A percentile compares a stretch with the other conserved stretches of the same genome.
phyloP scores from a whole-genome alignment of 2,113 vertebrate genomes.

The Myotis lucifugus region DNA sequence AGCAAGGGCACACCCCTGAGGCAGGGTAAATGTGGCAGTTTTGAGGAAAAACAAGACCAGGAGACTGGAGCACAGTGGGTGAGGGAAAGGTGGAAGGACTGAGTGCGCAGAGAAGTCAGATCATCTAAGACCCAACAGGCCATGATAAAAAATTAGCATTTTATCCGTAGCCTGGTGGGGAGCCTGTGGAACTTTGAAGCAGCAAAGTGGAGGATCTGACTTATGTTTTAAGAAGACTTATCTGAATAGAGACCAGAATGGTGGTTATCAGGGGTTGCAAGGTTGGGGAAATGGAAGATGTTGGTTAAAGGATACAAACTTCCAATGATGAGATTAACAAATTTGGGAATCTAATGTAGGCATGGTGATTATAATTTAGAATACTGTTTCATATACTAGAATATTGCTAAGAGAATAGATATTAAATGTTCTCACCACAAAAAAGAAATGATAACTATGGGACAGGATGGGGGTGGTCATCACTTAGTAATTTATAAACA shows the following conservation, averaged over 20 bases:
- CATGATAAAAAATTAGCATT: background rate
- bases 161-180: background rate
- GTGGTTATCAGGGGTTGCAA: background rate
- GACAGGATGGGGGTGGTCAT: background rate
- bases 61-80: background rate
- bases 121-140: background rate
- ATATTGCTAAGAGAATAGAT: background rate
- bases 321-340: background rate
- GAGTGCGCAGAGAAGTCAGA: background rate
- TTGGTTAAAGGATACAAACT: background rate
- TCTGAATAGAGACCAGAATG: background rate
- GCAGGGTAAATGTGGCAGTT: background rate
- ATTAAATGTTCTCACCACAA: background rate
- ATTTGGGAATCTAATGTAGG: background rate
- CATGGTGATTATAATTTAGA: background rate
- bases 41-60: background rate
- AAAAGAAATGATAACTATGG: background rate
- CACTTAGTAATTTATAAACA: background rate
- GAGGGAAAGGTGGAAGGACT: background rate
- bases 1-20: background rate
- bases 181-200: background rate
- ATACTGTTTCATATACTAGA: background rate
- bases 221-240: background rate
- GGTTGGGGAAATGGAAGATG: background rate
- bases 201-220: background rate